A percentile compares a stretch with the other conserved stretches of the same genome.
These are phyloP conservation scores for Phyllostomus hastatus DNA, from an alignment of 2,113 vertebrate genomes.

Conservation along the genomic window DNA sequence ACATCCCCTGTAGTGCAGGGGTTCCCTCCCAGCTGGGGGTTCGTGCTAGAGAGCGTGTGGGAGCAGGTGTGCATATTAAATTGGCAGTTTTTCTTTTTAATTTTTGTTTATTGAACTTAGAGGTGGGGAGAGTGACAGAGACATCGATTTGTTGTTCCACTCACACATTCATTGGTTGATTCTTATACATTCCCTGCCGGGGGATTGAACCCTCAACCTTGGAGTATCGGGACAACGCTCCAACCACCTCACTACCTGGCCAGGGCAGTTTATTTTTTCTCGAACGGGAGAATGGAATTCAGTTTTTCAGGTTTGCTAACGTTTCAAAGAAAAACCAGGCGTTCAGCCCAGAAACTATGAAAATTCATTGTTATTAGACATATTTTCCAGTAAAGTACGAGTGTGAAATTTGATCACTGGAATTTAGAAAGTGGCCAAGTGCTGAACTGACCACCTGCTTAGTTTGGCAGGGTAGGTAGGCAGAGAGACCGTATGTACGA, in stretches of 20 bases:
- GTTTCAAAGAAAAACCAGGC: not conserved
- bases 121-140: no score
- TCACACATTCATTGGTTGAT: no score
- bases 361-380: not conserved
- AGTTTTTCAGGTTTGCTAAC: slow-evolving; percentile 19
- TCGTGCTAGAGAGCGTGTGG: not conserved
- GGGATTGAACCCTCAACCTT: no score
- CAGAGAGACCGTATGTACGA: not conserved
- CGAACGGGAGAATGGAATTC: not conserved
- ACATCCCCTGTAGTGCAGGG: not conserved
- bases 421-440: not conserved
- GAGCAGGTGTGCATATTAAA: not conserved
- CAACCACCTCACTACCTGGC: no score
- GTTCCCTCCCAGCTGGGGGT: not conserved
- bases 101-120: no score
- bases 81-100: not conserved
- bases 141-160: no score
- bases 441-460: not conserved
- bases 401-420: not conserved
- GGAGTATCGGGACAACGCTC: no score
- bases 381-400: not conserved
- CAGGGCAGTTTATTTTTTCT: not conserved
- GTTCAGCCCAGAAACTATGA: not conserved
- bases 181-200: no score
- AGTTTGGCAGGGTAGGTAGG: not conserved